Base-by-base conservation (phyloP, 1,140 invertebrate genomes). In the Thrips palmi region DNA sequence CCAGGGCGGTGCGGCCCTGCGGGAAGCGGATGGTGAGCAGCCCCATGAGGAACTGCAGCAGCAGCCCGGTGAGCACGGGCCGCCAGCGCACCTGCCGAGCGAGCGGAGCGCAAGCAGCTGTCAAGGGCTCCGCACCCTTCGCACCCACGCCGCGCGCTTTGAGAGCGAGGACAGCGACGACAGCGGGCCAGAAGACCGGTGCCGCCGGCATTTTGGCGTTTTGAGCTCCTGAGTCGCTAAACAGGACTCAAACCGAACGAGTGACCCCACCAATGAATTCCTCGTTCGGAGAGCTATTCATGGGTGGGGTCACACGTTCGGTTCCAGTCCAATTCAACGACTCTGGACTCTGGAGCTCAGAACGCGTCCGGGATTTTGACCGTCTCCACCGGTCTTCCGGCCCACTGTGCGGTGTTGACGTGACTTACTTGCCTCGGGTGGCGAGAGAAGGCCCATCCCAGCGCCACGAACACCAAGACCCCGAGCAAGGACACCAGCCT, bases 11-110 rank as follows among this genome's bases (percentile, higher is more conserved):
- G 32, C 77, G 64, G 0, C 92, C 91, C 24, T 72, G 58, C 1
- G 68, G 50, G 77, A 84, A 93, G 45, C 83, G 67, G 33, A 97
- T 76, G 37, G 87, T 84, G 2, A 93, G 44, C 1, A 96, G 46
- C 0, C 84, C 92, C 41, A 97, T 72, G 1, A 74, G 31, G 49
- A 94, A 86, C 62, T 97, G 92, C 6, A 93, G 55, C 0, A 72
- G 61, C 2, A 93, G 52, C 0, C 89, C 91, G 52, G 71, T 77
- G 11, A 78, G 48, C 0, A 94, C 78, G 1, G 74, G 73, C 14
- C 69, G 63, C 86, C 85, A 92, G 25, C 65, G 60, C 2, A 85
- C 63, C 66, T 77, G 43, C 2, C n/a, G n/a, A n/a, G n/a, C n/a
- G n/a, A n/a, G n/a, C n/a, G n/a, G n/a, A n/a, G n/a, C n/a, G n/a